These are phyloP conservation scores for Nemurella pictetii DNA, from an alignment of 2,888 invertebrate species.

Conservation along the genomic window DNA sequence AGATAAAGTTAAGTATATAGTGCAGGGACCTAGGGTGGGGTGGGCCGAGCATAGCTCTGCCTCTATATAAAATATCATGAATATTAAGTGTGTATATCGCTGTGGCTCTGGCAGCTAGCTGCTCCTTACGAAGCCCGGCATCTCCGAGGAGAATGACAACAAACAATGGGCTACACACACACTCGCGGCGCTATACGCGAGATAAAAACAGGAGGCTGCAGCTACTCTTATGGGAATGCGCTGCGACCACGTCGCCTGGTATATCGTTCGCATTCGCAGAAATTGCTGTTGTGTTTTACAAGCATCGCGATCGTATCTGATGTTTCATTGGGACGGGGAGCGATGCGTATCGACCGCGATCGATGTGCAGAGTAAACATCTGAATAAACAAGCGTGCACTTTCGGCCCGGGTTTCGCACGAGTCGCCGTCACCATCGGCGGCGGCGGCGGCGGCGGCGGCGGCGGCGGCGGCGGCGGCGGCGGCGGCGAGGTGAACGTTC, in stretches of 20 bases:
- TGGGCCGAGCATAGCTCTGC: not conserved
- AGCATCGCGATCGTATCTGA: not conserved
- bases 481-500: not conserved
- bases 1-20: constrained; percentile 14
- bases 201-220: not conserved
- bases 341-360: not conserved
- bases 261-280: not conserved
- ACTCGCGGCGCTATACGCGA: not conserved
- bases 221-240: not conserved
- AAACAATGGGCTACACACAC: not conserved
- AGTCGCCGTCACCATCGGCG: not conserved
- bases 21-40: not conserved
- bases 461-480: no score
- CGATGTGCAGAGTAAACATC: not conserved
- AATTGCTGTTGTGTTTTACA: not conserved
- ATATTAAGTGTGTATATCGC: not conserved
- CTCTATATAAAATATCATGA: not conserved
- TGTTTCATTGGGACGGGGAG: not conserved
- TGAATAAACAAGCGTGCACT: not conserved
- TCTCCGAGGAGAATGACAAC: not conserved
- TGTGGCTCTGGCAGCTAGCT: not conserved
- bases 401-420: not conserved
- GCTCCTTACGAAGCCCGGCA: not conserved
- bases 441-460: no score
- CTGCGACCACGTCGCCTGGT: not conserved